Evolutionary conservation across 2,113 vertebrate genomes (phyloP), one percentile per base, ranked within the genome.

Genomic region (Morone saxatilis): DNA sequence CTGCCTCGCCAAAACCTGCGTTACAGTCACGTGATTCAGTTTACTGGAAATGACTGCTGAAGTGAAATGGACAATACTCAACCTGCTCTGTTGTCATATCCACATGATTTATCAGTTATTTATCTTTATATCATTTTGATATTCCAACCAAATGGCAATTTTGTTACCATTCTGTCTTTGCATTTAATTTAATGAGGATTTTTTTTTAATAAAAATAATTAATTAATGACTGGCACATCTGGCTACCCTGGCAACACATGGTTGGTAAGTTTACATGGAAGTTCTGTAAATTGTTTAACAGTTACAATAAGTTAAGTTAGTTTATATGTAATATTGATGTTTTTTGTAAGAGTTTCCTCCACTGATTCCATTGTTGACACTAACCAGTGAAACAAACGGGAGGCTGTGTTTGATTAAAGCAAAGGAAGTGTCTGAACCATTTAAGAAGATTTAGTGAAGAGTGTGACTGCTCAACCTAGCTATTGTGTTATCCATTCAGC

Each of bases 381-480:
- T 43, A 22, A 54, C 11, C 59, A 62, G 2, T n/a, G 38, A 14
- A 31, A 53, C 59, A n/a, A 63, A n/a, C 36, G 3, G 19, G 50
- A 40, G 7, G 0, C 11, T 41, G 9, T 48, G 16, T 25, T 25
- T 45, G 31, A 60, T 54, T 50, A 67, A n/a, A 1, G 51, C 22
- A 47, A 68, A 47, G 31, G n/a, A 62, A 73, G 68, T 41, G 6
- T 41, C 16, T 56, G 11, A 81, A 12, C 20, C 68, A 10, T 1
- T 74, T 20, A 45, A 47, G 59, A 56, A 12, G 81, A 57, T 73
- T 22, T 67, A 50, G 59, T 25, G 22, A 59, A 59, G 22, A 59
- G 0, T 38, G 59, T 54, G 20, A 60, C 61, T 38, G 11, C 53
- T 74, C 19, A 48, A 0, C 54, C 22, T 14, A 22, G 4, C 25